Percentiles rank a stretch among this genome's conserved stretches.
These are phyloP conservation scores for Cosmopolites sordidus DNA, from an alignment of 2,888 invertebrate genomes.

Conservation along the genomic window DNA sequence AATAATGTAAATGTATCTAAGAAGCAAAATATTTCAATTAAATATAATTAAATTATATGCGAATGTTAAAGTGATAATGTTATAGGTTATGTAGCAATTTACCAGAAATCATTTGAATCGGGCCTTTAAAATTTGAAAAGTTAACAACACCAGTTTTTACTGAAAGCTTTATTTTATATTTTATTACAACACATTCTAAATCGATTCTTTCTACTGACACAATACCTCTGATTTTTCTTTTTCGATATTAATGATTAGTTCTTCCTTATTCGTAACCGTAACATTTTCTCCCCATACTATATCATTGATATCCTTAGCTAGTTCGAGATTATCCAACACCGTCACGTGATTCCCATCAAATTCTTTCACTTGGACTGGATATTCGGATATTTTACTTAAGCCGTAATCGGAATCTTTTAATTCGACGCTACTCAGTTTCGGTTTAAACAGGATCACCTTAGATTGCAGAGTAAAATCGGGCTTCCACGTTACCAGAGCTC, in stretches of 20 bases:
- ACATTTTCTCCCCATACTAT: constrained; percentile 3
- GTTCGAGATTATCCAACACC: constrained; percentile 59
- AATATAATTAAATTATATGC: no score
- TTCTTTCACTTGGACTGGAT: constrained; percentile 56
- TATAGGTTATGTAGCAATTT: no score
- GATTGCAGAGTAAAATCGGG: constrained; percentile 34
- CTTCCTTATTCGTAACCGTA: background rate
- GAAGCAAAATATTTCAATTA: no score
- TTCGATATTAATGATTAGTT: constrained; percentile 12
- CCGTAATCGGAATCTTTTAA: constrained; percentile 60
- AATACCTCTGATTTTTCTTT: constrained; percentile 3
- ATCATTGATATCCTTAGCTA: constrained; percentile 14
- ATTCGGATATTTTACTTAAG: constrained; percentile 47
- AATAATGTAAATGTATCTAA: no score
- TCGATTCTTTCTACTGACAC: background rate
- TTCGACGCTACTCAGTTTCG: constrained; percentile 24
- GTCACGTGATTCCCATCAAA: constrained; percentile 69
- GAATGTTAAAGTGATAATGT: no score
- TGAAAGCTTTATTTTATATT: no score
- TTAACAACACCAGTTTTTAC: no score
- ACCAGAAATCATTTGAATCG: no score
- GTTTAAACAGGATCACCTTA: constrained; percentile 29
- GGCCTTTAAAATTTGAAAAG: no score
- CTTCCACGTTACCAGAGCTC: constrained; percentile 26
- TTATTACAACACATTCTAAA: background rate